Evolutionary conservation across 2,797 vertebrate genomes (phyloP), one percentile per base, ranked within the genome.

Genomic region (Ceryle rudis): DNA sequence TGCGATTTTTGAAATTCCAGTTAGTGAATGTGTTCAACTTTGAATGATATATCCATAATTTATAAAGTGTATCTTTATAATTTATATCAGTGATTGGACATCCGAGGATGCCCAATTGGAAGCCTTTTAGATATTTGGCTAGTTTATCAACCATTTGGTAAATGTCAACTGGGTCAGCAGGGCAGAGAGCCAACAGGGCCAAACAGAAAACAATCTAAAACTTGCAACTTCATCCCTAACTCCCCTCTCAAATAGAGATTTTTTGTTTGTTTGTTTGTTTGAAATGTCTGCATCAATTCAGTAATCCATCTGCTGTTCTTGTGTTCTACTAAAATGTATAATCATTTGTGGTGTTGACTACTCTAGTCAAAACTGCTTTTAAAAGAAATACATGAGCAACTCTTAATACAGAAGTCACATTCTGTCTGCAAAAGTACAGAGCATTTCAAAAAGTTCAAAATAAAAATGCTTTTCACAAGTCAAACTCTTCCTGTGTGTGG

Each of bases 341-440:
- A 87, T 58, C 41, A 74, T n/a, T 86, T 37, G 31, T 94, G 62
- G 37, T 81, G 42, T 61, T 95, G 79, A 87, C 73, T 84, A 26
- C 67, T 91, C 39, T 51, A 61, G 17, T 79, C 28, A 87, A 57
- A 87, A 57, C 13, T 49, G 14, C 44, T 79, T 70, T 97, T 96
- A 79, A 83, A 90, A 55, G 73, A 91, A 95, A 94, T 82, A 60
- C 55, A 54, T 46, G n/a, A 88, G 8, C 89, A 62, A 31, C 21
- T 89, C 35, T 89, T 91, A 78, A 65, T 44, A 57, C 47, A 71
- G 61, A 77, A 74, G 80, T 94, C 84, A 97, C 55, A 95, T 90
- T 96, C 86, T 54, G 49, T 71, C 67, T 81, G 75, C 70, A 64
- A 77, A 90, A 87, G 41, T 55, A 61, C 33, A n/a, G 54, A 79